Evolutionary conservation across 2,113 vertebrate genomes (phyloP), one percentile per base, ranked within the genome.

Genomic region (Varanus komodoensis): DNA sequence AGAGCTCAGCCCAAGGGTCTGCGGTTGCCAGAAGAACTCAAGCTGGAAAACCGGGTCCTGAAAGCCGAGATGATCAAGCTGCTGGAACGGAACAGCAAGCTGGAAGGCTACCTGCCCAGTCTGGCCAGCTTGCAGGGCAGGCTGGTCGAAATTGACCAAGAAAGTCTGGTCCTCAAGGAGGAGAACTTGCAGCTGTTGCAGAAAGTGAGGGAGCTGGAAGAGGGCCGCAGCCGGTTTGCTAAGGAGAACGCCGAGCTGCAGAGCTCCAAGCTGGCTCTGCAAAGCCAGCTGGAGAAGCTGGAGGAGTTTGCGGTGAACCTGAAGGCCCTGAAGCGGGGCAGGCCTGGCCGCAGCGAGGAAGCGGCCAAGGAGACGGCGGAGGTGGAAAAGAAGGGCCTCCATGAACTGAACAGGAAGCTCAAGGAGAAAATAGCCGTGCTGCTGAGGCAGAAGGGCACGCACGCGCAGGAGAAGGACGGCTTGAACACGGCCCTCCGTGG

Each of bases 11-110:
- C 69, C 17, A 89, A 96, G 4, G 96, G 96, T 38, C 87, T 95
- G 61, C 89, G 92, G 0, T 83, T 88, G 0, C 94, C 95, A 67
- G 97, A 95, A 71, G 95, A 95, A 84, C 93, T 95, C 44, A 74
- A 93, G 11, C 90, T 94, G 15, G 98, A 97, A n/a, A 97, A 96
- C 7, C 94, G 95, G 84, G 95, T 92, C 14, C 95, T 97, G 17
- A 95, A 95, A 88, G 92, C 95, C 0, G 95, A 97, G 78, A 78
- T 97, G 54, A 67, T 93, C 0, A n/a, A 95, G 27, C 71, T 97
- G 4, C 88, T 96, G 34, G 96, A 96, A 44, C 94, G 93, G 32
- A 90, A 95, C 0, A 94, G 95, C 85, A 86, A 82, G 1, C 92
- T 97, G 44, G 96, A 98, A 93, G 91, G 92, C 0, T 91, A 77